Evolutionary conservation across 2,113 vertebrate genomes (phyloP), one percentile per base, ranked within the genome.

Genomic region (Sturnira hondurensis): DNA sequence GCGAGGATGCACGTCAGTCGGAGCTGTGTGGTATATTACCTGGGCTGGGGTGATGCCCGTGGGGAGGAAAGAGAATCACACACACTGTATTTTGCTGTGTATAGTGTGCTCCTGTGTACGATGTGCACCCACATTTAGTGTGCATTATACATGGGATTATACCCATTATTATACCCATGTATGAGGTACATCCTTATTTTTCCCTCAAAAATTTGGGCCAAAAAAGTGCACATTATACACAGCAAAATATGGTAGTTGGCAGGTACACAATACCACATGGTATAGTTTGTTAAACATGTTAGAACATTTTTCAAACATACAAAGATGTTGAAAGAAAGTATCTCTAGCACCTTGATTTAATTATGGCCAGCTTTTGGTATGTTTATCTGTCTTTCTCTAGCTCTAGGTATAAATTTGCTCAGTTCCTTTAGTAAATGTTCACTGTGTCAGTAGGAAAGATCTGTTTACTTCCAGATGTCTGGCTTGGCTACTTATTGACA

Each of bases 1-100:
- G 63, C 17, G 2, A 65, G 24, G 36, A 33, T 2, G 2, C 1
- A 7, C 3, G 43, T 33, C 0, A 22, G 43, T 33, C 0, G 22
- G 61, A 17, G 28, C 45, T 50, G 33, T 58, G 58, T 61, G 56
- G 2, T 16, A 0, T 26, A 4, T 73, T 0, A 74, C 47, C 47
- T 50, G 47, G 47, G 9, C 43, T 5, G 20, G 36, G 45, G 33
- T 65, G 17, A 24, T 38, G 38, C 15, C 2, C 0, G 1, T 2
- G n/a, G 52, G 28, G 26, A 47, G 28, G 67, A 47, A n/a, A 33
- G 52, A 56, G 77, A 78, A 7, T 41, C 26, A 38, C 12, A 16
- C 38, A 0, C 24, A 3, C 54, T 58, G 56, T 24, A 10, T 24
- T 58, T 58, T 24, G 56, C 56, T 58, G 56, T 58, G 56, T 58